Evolutionary conservation across 1,140 invertebrate genomes (phyloP).

Genomic region (Lineus longissimus): DNA sequence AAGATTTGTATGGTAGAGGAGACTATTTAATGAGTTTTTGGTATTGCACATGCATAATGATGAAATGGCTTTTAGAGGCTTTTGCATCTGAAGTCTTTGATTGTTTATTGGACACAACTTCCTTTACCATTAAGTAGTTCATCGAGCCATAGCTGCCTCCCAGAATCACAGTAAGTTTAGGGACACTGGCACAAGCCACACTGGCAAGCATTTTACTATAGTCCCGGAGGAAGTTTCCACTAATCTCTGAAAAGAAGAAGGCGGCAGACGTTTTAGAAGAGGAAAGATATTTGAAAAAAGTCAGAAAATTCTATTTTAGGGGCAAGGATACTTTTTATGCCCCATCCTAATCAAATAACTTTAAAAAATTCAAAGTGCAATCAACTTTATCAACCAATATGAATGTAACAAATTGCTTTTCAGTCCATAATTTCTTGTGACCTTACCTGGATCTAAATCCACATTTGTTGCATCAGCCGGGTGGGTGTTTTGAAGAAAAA

Average conservation of each 20-base stretch:
- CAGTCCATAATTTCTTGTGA: background rate
- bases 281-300: no score
- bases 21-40: no score
- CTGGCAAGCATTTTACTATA: conserved; percentile 50
- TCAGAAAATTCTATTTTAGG: no score
- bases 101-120: no score
- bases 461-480: background rate
- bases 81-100: no score
- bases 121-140: conserved; percentile 53
- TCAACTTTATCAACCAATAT: background rate
- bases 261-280: no score
- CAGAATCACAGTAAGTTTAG: conserved; percentile 53
- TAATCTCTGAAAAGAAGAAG: conserved; percentile 17
- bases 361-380: background rate
- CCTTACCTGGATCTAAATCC: background rate
- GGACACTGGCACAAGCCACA: conserved; percentile 49
- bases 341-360: no score
- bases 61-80: no score
- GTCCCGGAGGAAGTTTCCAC: conserved; percentile 34
- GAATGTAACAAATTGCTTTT: background rate
- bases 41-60: no score
- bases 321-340: no score
- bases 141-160: conserved; percentile 47
- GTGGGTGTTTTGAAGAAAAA: conserved; percentile 93
- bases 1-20: no score